Evolutionary conservation across 2,797 vertebrate genomes (phyloP).

Genomic region (Leptoclinus maculatus): DNA sequence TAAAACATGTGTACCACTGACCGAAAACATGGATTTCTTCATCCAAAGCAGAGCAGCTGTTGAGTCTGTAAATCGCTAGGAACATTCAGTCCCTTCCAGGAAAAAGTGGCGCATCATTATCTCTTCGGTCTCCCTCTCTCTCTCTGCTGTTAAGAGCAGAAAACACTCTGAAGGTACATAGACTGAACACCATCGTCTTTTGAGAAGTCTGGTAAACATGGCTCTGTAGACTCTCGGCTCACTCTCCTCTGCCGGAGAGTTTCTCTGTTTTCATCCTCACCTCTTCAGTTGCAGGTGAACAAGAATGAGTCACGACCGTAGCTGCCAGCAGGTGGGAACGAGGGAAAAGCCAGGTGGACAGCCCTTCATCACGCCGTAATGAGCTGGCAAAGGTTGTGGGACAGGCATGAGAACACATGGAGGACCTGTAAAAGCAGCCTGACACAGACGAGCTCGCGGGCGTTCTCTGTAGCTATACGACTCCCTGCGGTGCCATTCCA

Average conservation of each 20-base stretch:
- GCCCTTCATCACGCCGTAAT: conserved; percentile 78
- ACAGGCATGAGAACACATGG: conserved; percentile 76
- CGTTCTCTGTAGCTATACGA: conserved; percentile 69
- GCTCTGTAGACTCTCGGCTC: conserved; percentile 7
- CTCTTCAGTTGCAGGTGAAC: conserved; percentile 55
- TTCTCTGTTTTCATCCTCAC: conserved; percentile 31
- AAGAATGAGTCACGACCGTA: conserved; percentile 55
- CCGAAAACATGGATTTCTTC: background rate
- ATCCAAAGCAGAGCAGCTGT: background rate
- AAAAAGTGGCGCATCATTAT: conserved; percentile 3
- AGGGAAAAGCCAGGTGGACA: conserved; percentile 50
- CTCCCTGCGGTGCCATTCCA: conserved; percentile 70
- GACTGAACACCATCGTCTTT: background rate
- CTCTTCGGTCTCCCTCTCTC: conserved; percentile 4
- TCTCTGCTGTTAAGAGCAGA: conserved; percentile 1
- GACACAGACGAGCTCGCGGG: conserved; percentile 59
- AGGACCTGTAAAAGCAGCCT: conserved; percentile 77
- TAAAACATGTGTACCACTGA: conserved; percentile 27
- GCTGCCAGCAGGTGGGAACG: conserved; percentile 60
- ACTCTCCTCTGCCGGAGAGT: background rate
- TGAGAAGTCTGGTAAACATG: background rate
- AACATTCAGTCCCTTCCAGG: background rate
- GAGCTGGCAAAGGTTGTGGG: conserved; percentile 75
- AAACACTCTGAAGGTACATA: background rate
- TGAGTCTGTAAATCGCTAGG: conserved; percentile 19